Conservation (phyloP, 2,797 vertebrate genomes). For the Dryobates pubescens region DNA sequence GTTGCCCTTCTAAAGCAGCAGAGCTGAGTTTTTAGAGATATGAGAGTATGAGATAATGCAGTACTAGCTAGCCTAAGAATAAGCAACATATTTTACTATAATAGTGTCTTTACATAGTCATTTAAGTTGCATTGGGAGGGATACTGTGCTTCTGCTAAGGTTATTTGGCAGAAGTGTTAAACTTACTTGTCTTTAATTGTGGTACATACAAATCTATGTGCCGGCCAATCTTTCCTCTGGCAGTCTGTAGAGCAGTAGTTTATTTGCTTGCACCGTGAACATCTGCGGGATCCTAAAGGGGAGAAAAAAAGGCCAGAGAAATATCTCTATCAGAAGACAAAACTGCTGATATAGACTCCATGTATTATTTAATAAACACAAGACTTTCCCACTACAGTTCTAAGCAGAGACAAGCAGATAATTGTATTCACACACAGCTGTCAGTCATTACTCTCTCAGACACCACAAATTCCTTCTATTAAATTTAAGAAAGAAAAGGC, state of each 20-base stretch:
- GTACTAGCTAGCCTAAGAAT: not conserved
- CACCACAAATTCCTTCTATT: not conserved
- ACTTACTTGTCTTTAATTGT: constrained; percentile 70
- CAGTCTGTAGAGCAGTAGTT: constrained; percentile 88
- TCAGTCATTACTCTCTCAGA: not conserved
- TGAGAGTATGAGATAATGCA: not conserved
- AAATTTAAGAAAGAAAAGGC: not conserved
- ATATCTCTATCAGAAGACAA: not conserved
- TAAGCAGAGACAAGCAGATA: not conserved
- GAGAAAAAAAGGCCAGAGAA: not conserved
- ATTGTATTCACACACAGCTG: not conserved
- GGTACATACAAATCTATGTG: constrained; percentile 84
- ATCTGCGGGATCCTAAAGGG: constrained; percentile 82
- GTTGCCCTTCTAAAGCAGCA: not conserved
- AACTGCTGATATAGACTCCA: not conserved
- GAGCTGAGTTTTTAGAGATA: not conserved
- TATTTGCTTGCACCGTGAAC: constrained; percentile 86
- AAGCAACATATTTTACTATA: not conserved
- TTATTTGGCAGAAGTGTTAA: not conserved
- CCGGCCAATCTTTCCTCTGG: constrained; percentile 89
- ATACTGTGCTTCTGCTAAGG: not conserved
- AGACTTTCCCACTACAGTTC: not conserved
- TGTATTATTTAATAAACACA: not conserved
- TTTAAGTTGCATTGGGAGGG: not conserved
- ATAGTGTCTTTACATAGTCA: not conserved